Evolutionary conservation across 2,113 vertebrate species (phyloP).

Genomic region (Psilopsiagon aurifrons): DNA sequence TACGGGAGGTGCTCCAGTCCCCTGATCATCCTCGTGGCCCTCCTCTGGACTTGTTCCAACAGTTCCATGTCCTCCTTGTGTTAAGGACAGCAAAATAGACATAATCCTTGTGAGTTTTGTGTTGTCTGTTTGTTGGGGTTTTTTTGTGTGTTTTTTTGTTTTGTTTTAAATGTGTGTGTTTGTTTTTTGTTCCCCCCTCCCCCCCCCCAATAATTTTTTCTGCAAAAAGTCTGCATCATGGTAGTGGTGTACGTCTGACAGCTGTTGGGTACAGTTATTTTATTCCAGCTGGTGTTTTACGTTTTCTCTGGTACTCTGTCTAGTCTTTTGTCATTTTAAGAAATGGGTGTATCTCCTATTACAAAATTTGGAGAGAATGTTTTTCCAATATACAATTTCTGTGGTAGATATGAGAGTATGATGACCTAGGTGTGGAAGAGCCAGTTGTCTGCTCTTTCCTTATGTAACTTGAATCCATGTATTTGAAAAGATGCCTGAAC

Average conservation of each 20-base stretch:
- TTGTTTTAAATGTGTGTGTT: no score
- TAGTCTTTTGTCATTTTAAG: background rate
- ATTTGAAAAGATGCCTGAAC: background rate
- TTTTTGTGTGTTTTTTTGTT: no score
- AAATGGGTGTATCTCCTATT: background rate
- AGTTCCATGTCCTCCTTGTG: no score
- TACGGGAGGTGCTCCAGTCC: no score
- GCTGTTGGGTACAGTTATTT: background rate
- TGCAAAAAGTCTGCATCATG: background rate
- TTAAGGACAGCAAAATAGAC: no score
- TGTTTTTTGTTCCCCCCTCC: no score
- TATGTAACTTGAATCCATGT: background rate
- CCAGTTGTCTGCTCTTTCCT: background rate
- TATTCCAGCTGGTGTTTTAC: background rate
- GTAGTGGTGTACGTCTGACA: rapidly evolving
- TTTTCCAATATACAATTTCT: background rate
- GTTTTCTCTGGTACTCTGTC: background rate
- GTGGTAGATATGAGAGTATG: background rate
- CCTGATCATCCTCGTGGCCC: no score
- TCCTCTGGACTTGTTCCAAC: no score
- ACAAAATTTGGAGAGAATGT: background rate
- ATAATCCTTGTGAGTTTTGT: background rate
- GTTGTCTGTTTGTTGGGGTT: no score
- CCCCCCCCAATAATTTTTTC: background rate
- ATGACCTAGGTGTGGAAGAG: background rate